Base-by-base conservation (phyloP, 2,888 invertebrate species). In the Lamproptera curius region DNA sequence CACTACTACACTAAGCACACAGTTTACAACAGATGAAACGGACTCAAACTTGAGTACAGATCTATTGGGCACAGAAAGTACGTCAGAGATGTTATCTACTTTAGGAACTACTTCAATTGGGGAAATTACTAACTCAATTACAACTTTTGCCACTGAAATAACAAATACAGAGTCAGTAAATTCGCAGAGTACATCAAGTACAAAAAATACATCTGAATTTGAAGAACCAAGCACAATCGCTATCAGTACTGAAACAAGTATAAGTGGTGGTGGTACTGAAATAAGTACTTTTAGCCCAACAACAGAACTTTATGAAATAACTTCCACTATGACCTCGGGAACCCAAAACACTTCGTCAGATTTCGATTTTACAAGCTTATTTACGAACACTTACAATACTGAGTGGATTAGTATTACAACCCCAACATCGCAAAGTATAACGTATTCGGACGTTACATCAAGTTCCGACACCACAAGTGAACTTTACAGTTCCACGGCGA, bases 391-490 rank as follows among this genome's bases (percentile, higher is more conserved):
- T 0, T 11, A 15, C 9, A 37, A 35, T 8, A 26, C 16, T 2
- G 14, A 37, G 9, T 37, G 11, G 15, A 26, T 9, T 9, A 43
- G 16, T 26, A 20, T 17, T 11, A 26, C 10, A 14, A 37, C 37
- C 23, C 36, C 13, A 17, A 11, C 43, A 13, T 37, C 43, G 13
- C 13, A 13, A 37, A 28, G 16, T 26, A 23, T 15, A 17, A 42
- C 42, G 1, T 15, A 14, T 42, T 26, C 35, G 11, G 23, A 41
- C 28, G 16, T 16, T 1, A 41, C 41, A 16, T 6, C 11, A 1
- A 14, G 11, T 31, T 16, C 28, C 16, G 31, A 41, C 37, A 8
- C 42, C 40, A 17, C 40, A 43, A 1, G 13, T 16, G 16, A 41
- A n/a, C 0, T 9, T 8, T 4, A 2, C 16, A 41, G 10, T 4